Base-by-base conservation (phyloP, 2,797 vertebrate genomes). In the Arnoldichthys spilopterus region DNA sequence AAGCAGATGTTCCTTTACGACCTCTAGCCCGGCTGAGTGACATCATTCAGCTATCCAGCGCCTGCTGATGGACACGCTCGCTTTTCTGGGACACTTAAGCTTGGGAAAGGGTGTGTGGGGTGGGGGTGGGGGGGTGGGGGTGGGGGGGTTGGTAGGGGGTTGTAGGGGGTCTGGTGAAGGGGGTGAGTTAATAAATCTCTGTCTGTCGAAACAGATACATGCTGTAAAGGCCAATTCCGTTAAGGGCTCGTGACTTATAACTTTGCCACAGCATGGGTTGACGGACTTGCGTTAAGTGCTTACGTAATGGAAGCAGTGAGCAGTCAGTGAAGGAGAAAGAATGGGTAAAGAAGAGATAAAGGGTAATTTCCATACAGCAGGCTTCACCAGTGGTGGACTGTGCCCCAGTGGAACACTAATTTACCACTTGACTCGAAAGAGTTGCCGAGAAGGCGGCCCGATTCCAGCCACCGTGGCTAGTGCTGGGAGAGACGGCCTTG, bases 1-100 rank as follows among this genome's bases (percentile, higher is more conserved):
- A 53, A 83, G 61, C 84, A 83, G 77, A 82, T 83, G 87, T 62
- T 77, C 68, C 70, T 78, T 79, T 74, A 82, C 69, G 51, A 80
- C 77, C 67, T 62, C 72, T 45, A 86, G 90, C 91, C 78, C 58
- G 83, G 85, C 87, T 78, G 78, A 83, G 83, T 92, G 91, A 91
- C 88, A 89, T 91, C 90, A 92, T 83, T n/a, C 67, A 76, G 74
- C 76, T 78, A 77, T 76, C 77, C 76, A 81, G 83, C 59, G 81
- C 66, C 82, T 83, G 87, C 63, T 84, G 82, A 86, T 81, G 83
- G 83, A 82, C 77, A 61, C 59, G 59, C 72, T 54, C 61, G 43
- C 49, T 78, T 83, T 80, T 45, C 28, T 84, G 18, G 22, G 77
- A 71, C 76, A 73, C 77, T 85, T 82, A 68, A 72, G 86, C 64